Evolutionary conservation across 2,113 vertebrate species (phyloP).

Genomic region (Mionectes macconnelli): DNA sequence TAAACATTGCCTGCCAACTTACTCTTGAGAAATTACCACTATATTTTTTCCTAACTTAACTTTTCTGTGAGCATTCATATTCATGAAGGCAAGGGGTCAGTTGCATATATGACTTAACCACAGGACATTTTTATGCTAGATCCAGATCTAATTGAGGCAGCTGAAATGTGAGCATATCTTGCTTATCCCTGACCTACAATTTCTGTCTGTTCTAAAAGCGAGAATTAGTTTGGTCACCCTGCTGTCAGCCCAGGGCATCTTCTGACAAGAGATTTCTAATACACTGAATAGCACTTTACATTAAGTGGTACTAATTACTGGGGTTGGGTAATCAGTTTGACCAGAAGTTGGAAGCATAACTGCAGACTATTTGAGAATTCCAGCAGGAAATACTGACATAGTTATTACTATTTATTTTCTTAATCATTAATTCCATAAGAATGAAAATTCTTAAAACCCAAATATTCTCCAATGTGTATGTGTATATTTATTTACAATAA

Average conservation of each 20-base stretch:
- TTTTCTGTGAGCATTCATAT: slow-evolving; percentile 49
- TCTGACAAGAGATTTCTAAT: slow-evolving; percentile 66
- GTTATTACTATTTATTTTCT: background rate
- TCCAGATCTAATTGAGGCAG: slow-evolving; percentile 55
- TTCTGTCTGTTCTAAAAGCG: slow-evolving; percentile 35
- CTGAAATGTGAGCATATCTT: slow-evolving; percentile 35
- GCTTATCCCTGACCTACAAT: slow-evolving; percentile 58
- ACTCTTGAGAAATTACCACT: background rate
- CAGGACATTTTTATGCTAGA: slow-evolving; percentile 42
- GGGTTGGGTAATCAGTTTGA: slow-evolving; percentile 47
- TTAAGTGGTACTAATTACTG: slow-evolving; percentile 63
- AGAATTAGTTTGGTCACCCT: slow-evolving; percentile 68
- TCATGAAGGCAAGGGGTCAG: slow-evolving; percentile 54
- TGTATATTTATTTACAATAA: background rate
- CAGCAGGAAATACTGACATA: background rate
- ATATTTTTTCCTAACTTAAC: background rate
- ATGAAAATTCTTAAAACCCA: background rate
- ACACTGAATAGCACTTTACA: slow-evolving; percentile 54
- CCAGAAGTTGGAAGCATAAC: slow-evolving; percentile 18
- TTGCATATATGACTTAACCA: slow-evolving; percentile 47
- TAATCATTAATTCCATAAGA: background rate
- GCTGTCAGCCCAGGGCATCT: slow-evolving; percentile 66
- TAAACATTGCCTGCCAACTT: background rate
- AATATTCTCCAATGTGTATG: background rate
- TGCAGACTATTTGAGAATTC: slow-evolving; percentile 11